Evolutionary conservation across 2,113 vertebrate species (phyloP).

Genomic region (Phalacrocorax carbo): DNA sequence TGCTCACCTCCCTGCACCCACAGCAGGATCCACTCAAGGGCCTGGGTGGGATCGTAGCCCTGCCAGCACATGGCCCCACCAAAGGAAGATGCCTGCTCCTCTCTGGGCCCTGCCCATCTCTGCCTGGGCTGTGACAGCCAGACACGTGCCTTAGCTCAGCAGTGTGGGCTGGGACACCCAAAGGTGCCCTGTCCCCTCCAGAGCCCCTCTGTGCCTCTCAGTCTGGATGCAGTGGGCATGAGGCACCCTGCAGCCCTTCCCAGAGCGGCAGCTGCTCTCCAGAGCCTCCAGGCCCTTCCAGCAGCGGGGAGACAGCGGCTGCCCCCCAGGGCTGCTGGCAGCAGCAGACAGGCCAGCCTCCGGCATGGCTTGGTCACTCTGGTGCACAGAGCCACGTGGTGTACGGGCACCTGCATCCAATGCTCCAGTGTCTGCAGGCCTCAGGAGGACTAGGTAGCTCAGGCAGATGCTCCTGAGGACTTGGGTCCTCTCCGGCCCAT

Average conservation of each 20-base stretch:
- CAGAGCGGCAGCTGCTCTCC: not conserved
- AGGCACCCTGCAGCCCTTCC: not conserved
- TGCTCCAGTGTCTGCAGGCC: not conserved
- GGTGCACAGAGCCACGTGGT: fast-evolving
- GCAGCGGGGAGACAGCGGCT: not conserved
- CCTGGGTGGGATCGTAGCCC: too few relatives aligned
- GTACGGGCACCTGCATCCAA: fast-evolving
- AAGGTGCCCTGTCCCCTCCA: not conserved
- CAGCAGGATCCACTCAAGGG: not conserved
- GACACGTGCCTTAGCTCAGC: too few relatives aligned
- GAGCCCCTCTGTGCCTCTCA: not conserved
- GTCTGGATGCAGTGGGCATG: not conserved
- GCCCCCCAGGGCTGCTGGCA: not conserved
- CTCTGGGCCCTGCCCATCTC: not conserved
- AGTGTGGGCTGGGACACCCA: not conserved
- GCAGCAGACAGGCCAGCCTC: not conserved
- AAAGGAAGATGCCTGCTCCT: not conserved
- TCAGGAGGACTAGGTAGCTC: not conserved
- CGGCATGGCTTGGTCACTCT: not conserved
- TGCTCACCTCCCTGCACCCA: not conserved
- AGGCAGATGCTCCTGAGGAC: fast-evolving
- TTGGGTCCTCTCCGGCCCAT: not conserved
- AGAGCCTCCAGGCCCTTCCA: not conserved
- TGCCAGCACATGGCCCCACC: fast-evolving
- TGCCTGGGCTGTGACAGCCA: not conserved